Evolutionary conservation across 1,140 invertebrate species (phyloP), one percentile per base, ranked within the genome.

Genomic region (Vollenhovia emeryi): DNA sequence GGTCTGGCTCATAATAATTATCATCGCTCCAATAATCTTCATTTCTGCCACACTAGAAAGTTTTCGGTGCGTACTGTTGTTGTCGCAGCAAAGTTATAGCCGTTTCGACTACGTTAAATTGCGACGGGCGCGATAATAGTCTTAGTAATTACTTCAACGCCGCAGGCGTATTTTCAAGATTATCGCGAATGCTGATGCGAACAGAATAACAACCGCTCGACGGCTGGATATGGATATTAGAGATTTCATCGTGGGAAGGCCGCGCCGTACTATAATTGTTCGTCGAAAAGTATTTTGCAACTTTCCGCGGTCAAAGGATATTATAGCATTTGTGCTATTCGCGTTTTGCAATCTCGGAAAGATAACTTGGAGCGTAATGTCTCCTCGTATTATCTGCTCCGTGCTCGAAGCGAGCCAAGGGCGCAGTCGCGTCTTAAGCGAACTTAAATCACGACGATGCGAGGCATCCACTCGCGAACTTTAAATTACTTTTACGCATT

Each of bases 401-500:
- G 60, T 33, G 50, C 36, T 43, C 18, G 48, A 55, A 80, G 33
- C 78, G 24, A 71, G 36, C 48, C 64, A 43, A 40, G 48, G 24
- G 78, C 50, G 64, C 24, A 33, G 66, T 45, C 50, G 78, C 50
- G 50, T 45, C 50, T 82, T 71, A 71, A 80, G 66, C 52, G 78
- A 73, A 82, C 66, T 73, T 71, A 82, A 82, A 82, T 82, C 78
- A 82, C 66, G 78, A 57, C 78, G 78, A 82, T 73, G 78, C 78
- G 78, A 82, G 68, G 66, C 78, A 82, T 57, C 66, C 66, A 82
- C 66, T 82, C 78, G 78, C 78, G 50, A 82, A 82, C 78, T 82
- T 82, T 82, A 82, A 82, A 82, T 82, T 82, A 82, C 78, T 82
- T 82, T 82, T 82, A 82, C 66, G 66, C 78, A 73, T 84, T 33